Evolutionary conservation across 2,113 vertebrate species (phyloP), one percentile per base, ranked within the genome.

Genomic region (Halichoeres trimaculatus): DNA sequence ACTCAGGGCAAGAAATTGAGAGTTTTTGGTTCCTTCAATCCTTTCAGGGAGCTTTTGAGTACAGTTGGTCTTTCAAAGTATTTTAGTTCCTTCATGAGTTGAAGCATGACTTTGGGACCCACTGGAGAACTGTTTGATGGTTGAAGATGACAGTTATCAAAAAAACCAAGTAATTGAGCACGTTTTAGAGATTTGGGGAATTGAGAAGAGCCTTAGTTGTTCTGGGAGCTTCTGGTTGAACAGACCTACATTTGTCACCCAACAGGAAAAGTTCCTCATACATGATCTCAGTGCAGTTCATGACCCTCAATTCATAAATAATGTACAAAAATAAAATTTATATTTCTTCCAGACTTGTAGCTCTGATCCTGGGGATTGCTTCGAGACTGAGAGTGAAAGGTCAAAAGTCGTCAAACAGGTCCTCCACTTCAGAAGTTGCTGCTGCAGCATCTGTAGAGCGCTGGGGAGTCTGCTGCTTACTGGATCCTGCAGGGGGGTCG

Each of bases 331-430:
- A 30, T 16, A 53, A 4, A 16, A 24, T 2, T 22, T 9, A 19
- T n/a, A 14, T 14, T 14, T 17, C 20, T 14, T 1, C 16, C n/a
- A 10, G 8, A 24, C 10, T 5, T 19, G 23, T 17, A 4, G 13
- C 3, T 34, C 23, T 30, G 0, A 30, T 40, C 8, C 1, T n/a
- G n/a, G 24, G 5, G 1, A 8, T 61, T 3, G 12, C 19, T n/a
- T 24, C 36, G 16, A 23, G 59, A 0, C 10, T 7, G 35, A 2
- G 19, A 0, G 43, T 2, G 2, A 12, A 38, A 48, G 41, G 45
- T 91, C 92, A 97, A 19, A 97, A 93, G 89, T 96, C 93, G 41
- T 93, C 90, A 55, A 96, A 95, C 78, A 98, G 95, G 60, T 96
- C 91, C 74, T 96, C 96, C 0, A 89, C 93, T 30, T 85, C 89